These are phyloP conservation scores for Elanus axillaris DNA, from an alignment of 2,113 vertebrate genomes.

Conservation along the genomic window DNA sequence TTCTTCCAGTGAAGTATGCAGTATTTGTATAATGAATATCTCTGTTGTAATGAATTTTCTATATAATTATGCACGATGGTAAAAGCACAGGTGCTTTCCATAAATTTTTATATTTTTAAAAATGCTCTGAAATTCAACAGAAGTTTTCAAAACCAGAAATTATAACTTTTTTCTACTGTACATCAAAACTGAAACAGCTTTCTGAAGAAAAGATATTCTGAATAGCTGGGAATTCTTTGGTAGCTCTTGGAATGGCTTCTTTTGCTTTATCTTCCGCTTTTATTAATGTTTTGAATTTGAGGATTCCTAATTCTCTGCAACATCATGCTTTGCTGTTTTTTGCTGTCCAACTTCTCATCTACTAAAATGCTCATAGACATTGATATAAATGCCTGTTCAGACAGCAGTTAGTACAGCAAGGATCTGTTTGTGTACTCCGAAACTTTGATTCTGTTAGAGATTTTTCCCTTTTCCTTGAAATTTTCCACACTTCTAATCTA, in stretches of 20 bases:
- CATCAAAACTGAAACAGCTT: not conserved
- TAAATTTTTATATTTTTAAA: not conserved
- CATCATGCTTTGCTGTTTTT: conserved; percentile 2
- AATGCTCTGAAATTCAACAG: not conserved
- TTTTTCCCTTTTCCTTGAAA: not conserved
- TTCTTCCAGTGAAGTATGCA: not conserved
- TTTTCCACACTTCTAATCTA: not conserved
- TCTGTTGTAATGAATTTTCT: not conserved
- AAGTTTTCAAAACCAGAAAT: not conserved
- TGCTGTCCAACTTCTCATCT: conserved; percentile 28
- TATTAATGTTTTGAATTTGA: conserved; percentile 14
- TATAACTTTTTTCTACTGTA: accelerated
- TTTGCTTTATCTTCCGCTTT: conserved; percentile 54
- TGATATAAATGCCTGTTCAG: conserved; percentile 34
- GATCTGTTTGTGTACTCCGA: not conserved
- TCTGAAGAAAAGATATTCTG: conserved; percentile 32
- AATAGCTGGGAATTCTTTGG: conserved; percentile 24
- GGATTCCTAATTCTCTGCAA: not conserved
- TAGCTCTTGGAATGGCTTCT: conserved; percentile 41
- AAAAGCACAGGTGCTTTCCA: not conserved
- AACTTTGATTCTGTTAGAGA: not conserved
- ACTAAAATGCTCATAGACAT: conserved; percentile 27
- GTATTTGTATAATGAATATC: not conserved
- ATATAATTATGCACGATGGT: not conserved
- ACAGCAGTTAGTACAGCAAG: conserved; percentile 27